phyloP scores from a whole-genome alignment of 2,888 invertebrate genomes.

The Oxystoma pomonae region DNA sequence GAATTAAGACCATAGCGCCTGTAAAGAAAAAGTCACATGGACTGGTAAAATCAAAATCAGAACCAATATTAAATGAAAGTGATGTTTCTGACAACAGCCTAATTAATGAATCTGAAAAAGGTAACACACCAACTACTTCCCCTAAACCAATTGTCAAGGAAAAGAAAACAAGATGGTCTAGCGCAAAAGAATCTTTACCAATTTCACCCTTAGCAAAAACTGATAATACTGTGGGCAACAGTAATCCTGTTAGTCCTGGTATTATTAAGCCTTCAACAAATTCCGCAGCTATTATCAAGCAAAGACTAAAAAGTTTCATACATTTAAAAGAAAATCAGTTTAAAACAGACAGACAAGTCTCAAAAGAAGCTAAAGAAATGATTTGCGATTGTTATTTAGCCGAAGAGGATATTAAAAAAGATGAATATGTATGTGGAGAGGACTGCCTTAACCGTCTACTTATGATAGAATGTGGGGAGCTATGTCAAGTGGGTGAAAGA shows the following conservation, averaged over 20 bases:
- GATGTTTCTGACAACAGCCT: constrained; percentile 56
- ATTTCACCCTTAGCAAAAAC: constrained; percentile 6
- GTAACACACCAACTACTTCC: constrained; percentile 23
- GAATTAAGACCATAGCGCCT: constrained; percentile 71
- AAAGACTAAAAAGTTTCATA: constrained; percentile 69
- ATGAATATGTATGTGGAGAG: constrained; percentile 87
- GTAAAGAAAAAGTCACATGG: constrained; percentile 63
- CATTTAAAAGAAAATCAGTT: constrained; percentile 84
- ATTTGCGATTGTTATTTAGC: constrained; percentile 89
- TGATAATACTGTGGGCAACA: constrained; percentile 17
- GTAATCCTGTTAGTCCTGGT: constrained; percentile 15
- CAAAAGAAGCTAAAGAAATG: constrained; percentile 91
- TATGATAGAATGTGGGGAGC: constrained; percentile 95
- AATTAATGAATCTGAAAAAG: constrained; percentile 33
- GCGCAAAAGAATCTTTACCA: background rate
- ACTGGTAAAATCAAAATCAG: constrained; percentile 51
- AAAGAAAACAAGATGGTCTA: constrained; percentile 12
- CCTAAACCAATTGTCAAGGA: constrained; percentile 21
- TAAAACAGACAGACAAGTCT: constrained; percentile 76
- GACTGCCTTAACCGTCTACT: constrained; percentile 94
- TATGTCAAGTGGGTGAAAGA: constrained; percentile 83
- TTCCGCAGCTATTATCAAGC: constrained; percentile 48
- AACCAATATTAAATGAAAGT: constrained; percentile 46
- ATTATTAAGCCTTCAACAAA: constrained; percentile 25
- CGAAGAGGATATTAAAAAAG: constrained; percentile 79